Evolutionary conservation across 2,113 vertebrate species (phyloP), one percentile per base, ranked within the genome.

Genomic region (Solea solea): DNA sequence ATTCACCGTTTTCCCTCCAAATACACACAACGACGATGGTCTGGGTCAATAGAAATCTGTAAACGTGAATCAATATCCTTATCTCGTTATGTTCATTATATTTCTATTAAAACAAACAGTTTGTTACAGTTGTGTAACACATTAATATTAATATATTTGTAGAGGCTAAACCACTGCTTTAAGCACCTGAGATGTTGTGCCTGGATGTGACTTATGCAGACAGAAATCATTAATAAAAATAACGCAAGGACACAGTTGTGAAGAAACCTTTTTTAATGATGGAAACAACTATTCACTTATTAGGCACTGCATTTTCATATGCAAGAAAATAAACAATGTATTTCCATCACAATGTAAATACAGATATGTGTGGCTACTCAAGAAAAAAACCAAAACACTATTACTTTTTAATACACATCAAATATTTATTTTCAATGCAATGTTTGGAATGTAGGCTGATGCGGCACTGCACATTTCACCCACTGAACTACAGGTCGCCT

Each of bases 1-100:
- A 94, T 91, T 93, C 71, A 71, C 71, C 48, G 67, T 80, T 90
- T 92, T 92, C 84, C 83, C 87, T 90, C 86, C 86, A 89, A 85
- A 59, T 86, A 63, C 66, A 49, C 51, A 5, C 34, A 34, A 34
- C 34, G 34, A 34, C 21, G 21, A 55, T 11, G 50, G 16, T 13
- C 2, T 25, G 42, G 3, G 1, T 53, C 6, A 0, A 57, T 51
- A 34, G 10, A 21, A 7, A 25, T 3, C 34, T 34, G 1, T 3
- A 8, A 3, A 6, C 9, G 4, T 45, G 6, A 9, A 52, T 16
- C 2, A 57, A 2, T 68, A 34, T 6, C 34, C 34, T 34, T 34
- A 34, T 34, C 34, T 21, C 1, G 21, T 21, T 21, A 21, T 21
- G 21, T 21, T 21, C 1, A 21, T 21, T 21, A 21, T 21, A 21